Base-by-base conservation (phyloP, 2,797 vertebrate species). In the Clarias laeviceps region DNA sequence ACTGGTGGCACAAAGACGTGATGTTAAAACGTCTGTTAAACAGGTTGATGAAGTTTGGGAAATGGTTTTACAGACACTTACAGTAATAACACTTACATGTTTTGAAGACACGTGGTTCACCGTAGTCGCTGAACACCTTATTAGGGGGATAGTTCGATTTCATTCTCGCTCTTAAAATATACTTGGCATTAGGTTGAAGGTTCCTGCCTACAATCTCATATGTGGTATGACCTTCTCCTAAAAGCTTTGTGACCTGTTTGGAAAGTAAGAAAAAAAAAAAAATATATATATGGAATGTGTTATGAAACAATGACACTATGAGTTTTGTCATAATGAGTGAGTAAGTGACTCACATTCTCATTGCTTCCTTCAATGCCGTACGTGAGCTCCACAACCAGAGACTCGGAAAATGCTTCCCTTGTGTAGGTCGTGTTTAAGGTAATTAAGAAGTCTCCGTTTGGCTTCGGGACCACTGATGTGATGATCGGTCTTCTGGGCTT, bases 401-500 rank as follows among this genome's bases (percentile, higher is more conserved):
- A 0, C 0, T 69, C 1, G 5, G 0, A 0, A 22, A 89, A 73
- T 0, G 27, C 0, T 34, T 32, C 4, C 22, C 17, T 2, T 0
- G 24, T 0, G 77, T 92, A 91, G 20, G 65, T 56, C 7, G 57
- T 80, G 24, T 86, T 11, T 88, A 90, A 91, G 17, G 2, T 83
- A 8, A 92, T 70, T 0, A 11, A 2, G 40, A 89, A 82, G 56
- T 89, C 57, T 17, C 88, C 88, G 34, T 86, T 57, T 20, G 79
- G 24, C 59, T 69, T 83, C 27, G 14, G 56, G 0, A 37, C 4
- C 80, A 93, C 69, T 2, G 61, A 57, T 32, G 80, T 1, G 40
- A 87, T 89, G 45, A 77, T 80, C 73, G 92, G 92, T 32, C 84
- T 12, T 86, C 82, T 91, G 1, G 90, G 92, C 68, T 92, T 93